Evolutionary conservation across 2,888 invertebrate genomes (phyloP), one percentile per base, ranked within the genome.

Genomic region (Plemyria rubiginata): DNA sequence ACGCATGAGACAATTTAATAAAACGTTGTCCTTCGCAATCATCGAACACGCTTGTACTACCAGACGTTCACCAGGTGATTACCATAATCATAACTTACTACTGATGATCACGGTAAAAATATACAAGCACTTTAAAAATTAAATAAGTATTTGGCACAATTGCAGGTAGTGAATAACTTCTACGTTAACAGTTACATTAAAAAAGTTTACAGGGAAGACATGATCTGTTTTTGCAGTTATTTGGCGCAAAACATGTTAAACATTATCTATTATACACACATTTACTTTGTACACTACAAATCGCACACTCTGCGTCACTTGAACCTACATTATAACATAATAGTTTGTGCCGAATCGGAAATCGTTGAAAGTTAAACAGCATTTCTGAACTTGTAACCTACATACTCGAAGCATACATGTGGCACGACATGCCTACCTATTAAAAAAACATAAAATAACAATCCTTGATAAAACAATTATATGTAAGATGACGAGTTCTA

Each of bases 171-270:
- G 46, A 65, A 54, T 64, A 61, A 70, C 57, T 51, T 62, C 59
- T 70, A 71, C 56, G 38, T 65, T 67, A 62, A 71, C 65, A 75
- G 67, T 75, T 79, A 78, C 70, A 76, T 72, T 80, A 36, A 79
- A 76, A 66, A 76, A 78, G 75, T 84, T 80, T 81, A 77, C 73
- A 86, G 84, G 89, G 89, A 90, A 90, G 89, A 90, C 89, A 81
- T 85, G 85, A 84, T 86, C 82, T 82, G 85, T 82, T 79, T 81
- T 80, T 82, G 76, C 76, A 81, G 74, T 77, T 71, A 76, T 75
- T 80, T 75, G 78, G 80, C 78, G 77, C 79, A 76, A 74, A 80
- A 77, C 70, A 76, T 76, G 75, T 70, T 75, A 72, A 40, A 54
- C 45, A 62, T 58, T 50, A n/a, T 15, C 16, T 64, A 70, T 66